Evolutionary conservation across 2,888 invertebrate species (phyloP).

Genomic region (Drosophila picticornis): DNA sequence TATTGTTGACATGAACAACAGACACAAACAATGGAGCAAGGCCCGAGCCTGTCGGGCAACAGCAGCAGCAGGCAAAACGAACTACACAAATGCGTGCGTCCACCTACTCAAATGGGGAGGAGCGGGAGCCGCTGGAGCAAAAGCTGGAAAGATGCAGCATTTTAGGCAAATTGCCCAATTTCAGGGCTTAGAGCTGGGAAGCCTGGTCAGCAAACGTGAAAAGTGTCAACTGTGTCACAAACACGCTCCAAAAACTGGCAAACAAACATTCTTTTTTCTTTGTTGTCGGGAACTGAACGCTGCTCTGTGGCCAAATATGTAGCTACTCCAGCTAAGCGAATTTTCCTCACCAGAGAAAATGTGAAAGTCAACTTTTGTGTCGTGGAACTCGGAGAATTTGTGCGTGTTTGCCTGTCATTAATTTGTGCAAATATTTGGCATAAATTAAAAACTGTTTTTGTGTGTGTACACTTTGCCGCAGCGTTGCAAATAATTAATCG

Average conservation of each 20-base stretch:
- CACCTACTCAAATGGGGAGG: conserved; percentile 28
- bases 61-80: conserved; percentile 41
- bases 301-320: conserved; percentile 35
- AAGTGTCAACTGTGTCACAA: conserved; percentile 73
- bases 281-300: conserved; percentile 10
- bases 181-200: background rate
- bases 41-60: conserved; percentile 23
- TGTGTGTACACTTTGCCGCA: conserved; percentile 17
- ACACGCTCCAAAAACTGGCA: conserved; percentile 62
- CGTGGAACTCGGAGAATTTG: conserved; percentile 31
- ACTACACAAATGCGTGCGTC: conserved; percentile 57
- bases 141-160: conserved; percentile 27
- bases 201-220: conserved; percentile 27
- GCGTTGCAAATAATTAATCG: conserved; percentile 63
- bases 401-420: conserved; percentile 64
- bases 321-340: conserved; percentile 33
- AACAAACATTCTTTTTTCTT: conserved; percentile 26
- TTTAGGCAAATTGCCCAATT: conserved; percentile 30
- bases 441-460: conserved; percentile 44
- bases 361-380: conserved; percentile 49
- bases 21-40: conserved; percentile 35
- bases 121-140: background rate
- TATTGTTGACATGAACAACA: conserved; percentile 77
- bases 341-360: conserved; percentile 35
- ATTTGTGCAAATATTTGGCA: conserved; percentile 73